These are phyloP conservation scores for Lagopus leucura DNA, from an alignment of 2,113 vertebrate genomes.

Conservation along the genomic window DNA sequence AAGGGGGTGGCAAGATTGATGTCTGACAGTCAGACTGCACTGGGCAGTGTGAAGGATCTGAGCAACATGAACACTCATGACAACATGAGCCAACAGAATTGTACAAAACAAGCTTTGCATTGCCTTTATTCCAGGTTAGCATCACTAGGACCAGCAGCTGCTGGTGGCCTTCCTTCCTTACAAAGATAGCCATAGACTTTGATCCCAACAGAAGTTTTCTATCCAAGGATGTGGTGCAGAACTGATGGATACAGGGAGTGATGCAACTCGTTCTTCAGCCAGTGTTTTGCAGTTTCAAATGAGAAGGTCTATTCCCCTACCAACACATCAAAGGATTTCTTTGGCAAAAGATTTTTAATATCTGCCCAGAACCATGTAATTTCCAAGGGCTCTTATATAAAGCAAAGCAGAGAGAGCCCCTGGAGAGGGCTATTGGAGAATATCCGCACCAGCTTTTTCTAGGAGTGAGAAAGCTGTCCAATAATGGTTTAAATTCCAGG, in stretches of 20 bases:
- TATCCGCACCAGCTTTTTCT: not conserved
- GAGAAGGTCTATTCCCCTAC: not conserved
- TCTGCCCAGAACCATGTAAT: not conserved
- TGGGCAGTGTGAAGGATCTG: accelerated
- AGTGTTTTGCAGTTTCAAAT: not conserved
- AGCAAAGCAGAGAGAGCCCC: not conserved
- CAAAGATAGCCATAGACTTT: not conserved
- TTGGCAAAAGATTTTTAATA: not conserved
- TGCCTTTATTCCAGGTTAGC: not conserved
- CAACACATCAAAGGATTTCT: accelerated
- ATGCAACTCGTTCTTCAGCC: not conserved
- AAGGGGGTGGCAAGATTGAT: not conserved
- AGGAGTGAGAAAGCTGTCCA: not conserved
- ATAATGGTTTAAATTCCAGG: not conserved
- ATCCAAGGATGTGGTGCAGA: accelerated
- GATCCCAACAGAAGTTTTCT: not conserved
- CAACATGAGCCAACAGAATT: not conserved
- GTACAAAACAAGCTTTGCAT: not conserved
- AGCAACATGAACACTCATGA: not conserved
- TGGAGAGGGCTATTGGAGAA: not conserved
- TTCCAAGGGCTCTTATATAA: not conserved
- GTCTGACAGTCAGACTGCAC: not conserved
- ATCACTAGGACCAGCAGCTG: not conserved
- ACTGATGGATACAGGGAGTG: accelerated
- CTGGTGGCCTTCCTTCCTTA: not conserved